Base-by-base conservation (phyloP, 2,797 vertebrate genomes). In the Sebastes variabilis region DNA sequence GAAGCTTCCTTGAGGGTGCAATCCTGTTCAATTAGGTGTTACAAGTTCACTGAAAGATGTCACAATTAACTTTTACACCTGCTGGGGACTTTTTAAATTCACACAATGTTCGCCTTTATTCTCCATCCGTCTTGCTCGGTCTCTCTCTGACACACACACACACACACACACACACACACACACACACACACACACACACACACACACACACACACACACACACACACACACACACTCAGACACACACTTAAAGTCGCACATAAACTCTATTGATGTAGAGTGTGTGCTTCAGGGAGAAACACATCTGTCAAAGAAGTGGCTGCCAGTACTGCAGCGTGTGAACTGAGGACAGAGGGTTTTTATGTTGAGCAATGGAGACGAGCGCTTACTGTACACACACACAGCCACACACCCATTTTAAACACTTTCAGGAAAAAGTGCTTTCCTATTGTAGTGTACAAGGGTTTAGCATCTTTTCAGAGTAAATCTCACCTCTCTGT, bases 241-340 rank as follows among this genome's bases (percentile, higher is more conserved):
- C 10, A 34, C 34, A 34, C 61, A 75, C 62, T 14, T 34, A 30
- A 42, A 65, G 9, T 20, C 12, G 14, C 58, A 77, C 66, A 70
- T 60, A 2, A 73, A 73, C 56, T 79, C 22, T 71, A 62, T 20
- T 69, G 56, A 71, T 87, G 90, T 60, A 38, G 52, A 80, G 25
- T 66, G 81, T 42, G 38, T 42, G 80, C 88, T 85, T 86, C 69
- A 85, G 88, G 78, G 85, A 81, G 79, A 76, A 79, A 81, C 80
- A 90, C 91, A 89, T 90, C 88, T 91, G 88, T 85, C 75, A 81
- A 64, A 73, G 66, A 56, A 36, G 56, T 55, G 66, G 42, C 72
- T 85, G 83, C 78, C 79, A 89, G 82, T 34, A 59, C 82, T 82
- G 86, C 81, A 82, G 83, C n/a, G 55, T 81, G 66, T 80, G 74